Base-by-base conservation (phyloP, 2,113 vertebrate genomes). In the Toxotes chatareus region DNA sequence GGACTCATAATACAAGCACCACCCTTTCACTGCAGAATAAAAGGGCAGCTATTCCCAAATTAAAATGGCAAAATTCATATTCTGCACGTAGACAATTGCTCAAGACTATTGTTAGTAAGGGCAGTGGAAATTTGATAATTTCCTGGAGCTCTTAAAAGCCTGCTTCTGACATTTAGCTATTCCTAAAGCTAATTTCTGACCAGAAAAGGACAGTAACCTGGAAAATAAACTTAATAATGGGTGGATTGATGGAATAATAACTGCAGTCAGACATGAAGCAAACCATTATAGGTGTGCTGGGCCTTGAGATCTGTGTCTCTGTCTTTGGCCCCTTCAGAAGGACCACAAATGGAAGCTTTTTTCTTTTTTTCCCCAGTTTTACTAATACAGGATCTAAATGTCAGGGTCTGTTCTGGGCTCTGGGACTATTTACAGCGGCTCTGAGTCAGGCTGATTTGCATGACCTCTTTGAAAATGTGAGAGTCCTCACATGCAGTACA, bases 1-100 rank as follows among this genome's bases (percentile, higher is more conserved):
- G 73, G 86, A 88, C 59, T 77, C n/a, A 4, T 31, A 53, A 36
- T 68, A 63, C 64, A 83, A 65, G 85, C 79, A 38, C 83, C 84
- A 76, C 85, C 87, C 80, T 74, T 73, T 83, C 44, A 63, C 34
- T 64, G 36, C 64, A 73, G 71, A 70, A 89, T 91, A 91, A 86
- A 94, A 92, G 80, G 84, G 57, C 77, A 67, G 67, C 61, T 5
- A 19, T 38, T 55, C 7, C 55, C 31, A 42, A 67, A 73, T 68
- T 56, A 69, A 85, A 86, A 88, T 81, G 63, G 68, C 65, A 91
- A 83, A 72, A 60, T 81, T 83, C 55, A 51, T 44, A 44, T 73
- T 78, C 49, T 55, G 36, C 70, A 51, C 10, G 14, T 11, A 68
- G 70, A 73, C 57, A 46, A 32, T 57, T 59, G 59, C 56, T 62